Evolutionary conservation across 2,888 invertebrate species (phyloP), one percentile per base, ranked within the genome.

Genomic region (Automeris io): DNA sequence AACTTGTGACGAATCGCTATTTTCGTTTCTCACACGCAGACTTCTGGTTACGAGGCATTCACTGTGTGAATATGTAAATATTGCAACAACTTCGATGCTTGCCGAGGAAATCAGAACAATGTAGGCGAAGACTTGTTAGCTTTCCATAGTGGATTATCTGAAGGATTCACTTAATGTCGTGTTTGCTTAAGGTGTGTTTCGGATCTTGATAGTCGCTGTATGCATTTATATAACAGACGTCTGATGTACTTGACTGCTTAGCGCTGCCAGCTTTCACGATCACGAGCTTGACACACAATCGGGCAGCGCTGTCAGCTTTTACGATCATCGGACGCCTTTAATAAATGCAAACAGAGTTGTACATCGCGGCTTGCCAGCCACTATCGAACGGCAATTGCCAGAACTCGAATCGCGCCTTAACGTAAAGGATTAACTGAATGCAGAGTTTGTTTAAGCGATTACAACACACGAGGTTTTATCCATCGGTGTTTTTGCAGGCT

Each of bases 1-100:
- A 82, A 81, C 76, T 82, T 81, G 71, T 80, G 79, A 79, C 78
- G 81, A 81, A 81, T 80, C 74, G 79, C 71, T 77, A 76, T 79
- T 79, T 81, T 76, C 77, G 67, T 73, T 75, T 65, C 61, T 66
- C 61, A 55, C 68, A 65, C 73, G 71, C 68, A 63, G 70, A 76
- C 70, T 77, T 72, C 64, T 65, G 64, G 71, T 70, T 74, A 69
- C 69, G 70, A 68, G 77, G 61, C 72, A 77, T 82, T 76, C 75
- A 75, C 78, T 81, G 77, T 74, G 76, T 77, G 73, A 81, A 16
- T 29, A 78, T 75, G 75, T 78, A 82, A 81, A 83, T 82, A 69
- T 59, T 16, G 13, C 55, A 58, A 55, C 66, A 78, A 80, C 70
- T 81, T 79, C 68, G 55, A 61, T 57, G 67, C 70, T 67, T 66